Conservation (phyloP, 1,140 invertebrate species). For the Oryctes rhinoceros region DNA sequence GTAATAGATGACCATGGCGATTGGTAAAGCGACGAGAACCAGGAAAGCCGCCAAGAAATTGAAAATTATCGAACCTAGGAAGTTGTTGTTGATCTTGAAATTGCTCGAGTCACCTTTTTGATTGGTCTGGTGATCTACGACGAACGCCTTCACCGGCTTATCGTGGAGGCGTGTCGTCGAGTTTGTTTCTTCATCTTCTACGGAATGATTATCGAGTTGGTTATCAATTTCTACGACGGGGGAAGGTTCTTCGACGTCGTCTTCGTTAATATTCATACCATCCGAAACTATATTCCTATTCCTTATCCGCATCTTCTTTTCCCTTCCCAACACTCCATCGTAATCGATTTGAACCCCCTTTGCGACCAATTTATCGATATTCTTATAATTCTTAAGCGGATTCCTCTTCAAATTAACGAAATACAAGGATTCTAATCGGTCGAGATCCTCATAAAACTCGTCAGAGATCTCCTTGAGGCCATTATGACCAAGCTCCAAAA, state of each 20-base stretch:
- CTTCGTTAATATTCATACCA: neutral
- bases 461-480: conserved; percentile 6
- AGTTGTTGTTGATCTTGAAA: neutral
- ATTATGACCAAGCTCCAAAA: conserved; percentile 31
- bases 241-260: neutral
- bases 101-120: neutral
- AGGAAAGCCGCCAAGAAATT: conserved; percentile 24
- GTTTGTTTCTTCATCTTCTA: conserved; percentile 1
- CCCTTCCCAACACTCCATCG: conserved; percentile 14
- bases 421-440: neutral
- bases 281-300: neutral
- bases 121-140: conserved; percentile 4
- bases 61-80: conserved; percentile 22
- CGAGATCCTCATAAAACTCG: conserved; percentile 22
- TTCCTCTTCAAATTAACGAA: conserved; percentile 35
- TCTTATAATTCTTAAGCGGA: conserved; percentile 27
- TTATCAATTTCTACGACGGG: neutral
- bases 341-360: conserved; percentile 27
- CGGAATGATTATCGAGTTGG: neutral
- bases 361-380: conserved; percentile 12
- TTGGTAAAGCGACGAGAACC: neutral
- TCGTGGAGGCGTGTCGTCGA: neutral
- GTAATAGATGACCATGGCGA: conserved; percentile 31
- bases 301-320: conserved; percentile 5
- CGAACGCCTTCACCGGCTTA: conserved; percentile 15